Conservation (phyloP, 2,113 vertebrate species). For the Mobula birostris region DNA sequence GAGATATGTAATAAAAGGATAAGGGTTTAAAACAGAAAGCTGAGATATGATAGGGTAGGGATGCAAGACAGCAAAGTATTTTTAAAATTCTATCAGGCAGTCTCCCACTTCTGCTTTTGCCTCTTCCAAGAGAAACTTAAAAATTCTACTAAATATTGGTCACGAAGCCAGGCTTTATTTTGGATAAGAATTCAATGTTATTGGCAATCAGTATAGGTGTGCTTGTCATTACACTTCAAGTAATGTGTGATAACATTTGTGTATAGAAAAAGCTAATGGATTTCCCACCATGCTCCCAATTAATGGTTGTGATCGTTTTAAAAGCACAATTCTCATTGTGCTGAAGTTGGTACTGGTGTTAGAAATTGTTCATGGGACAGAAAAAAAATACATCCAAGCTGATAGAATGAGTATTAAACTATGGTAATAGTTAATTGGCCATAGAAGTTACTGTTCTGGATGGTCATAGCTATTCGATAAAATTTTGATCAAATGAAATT, state of each 20-base stretch:
- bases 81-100: not conserved
- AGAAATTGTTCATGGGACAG: not conserved
- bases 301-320: not conserved
- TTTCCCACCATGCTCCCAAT: not conserved
- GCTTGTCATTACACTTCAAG: no score
- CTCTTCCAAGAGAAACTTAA: no score
- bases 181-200: no score
- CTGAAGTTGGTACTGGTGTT: not conserved
- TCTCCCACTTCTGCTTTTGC: not conserved
- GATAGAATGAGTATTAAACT: not conserved
- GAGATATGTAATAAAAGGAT: not conserved
- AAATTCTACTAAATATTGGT: not conserved
- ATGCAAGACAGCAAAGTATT: not conserved
- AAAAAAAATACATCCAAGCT: not conserved
- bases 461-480: not conserved
- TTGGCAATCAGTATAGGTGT: no score
- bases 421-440: not conserved
- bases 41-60: not conserved
- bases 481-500: not conserved
- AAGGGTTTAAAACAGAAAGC: not conserved
- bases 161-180: not conserved
- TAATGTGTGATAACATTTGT: not conserved
- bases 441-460: not conserved
- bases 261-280: not conserved
- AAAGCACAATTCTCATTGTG: not conserved